Conservation (phyloP, 2,113 vertebrate species). For the Centropus unirufus region DNA sequence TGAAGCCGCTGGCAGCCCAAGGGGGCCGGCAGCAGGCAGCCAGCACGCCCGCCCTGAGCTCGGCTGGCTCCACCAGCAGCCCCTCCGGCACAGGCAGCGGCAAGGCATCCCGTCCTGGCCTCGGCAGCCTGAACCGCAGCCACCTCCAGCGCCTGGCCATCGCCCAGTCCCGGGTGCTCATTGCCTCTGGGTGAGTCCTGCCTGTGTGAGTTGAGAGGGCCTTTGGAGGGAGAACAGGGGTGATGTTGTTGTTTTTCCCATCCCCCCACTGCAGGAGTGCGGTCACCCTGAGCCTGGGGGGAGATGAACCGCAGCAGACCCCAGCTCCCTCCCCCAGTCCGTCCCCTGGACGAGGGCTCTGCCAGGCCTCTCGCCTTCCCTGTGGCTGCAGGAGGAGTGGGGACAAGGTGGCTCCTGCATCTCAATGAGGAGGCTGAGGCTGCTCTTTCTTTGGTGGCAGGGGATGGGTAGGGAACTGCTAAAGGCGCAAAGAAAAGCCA, state of each 20-base stretch:
- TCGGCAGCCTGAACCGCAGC: conserved; percentile 85
- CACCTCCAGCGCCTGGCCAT: conserved; percentile 90
- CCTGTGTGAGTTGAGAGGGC: accelerated
- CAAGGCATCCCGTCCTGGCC: conserved; percentile 70
- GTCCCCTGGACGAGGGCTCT: accelerated
- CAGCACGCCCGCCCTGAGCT: conserved; percentile 69
- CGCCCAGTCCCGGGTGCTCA: conserved; percentile 92
- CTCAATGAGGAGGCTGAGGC: conserved; percentile 21
- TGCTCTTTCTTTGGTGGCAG: conserved; percentile 16
- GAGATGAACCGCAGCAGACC: accelerated
- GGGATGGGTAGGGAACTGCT: not conserved
- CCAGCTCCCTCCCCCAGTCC: not conserved
- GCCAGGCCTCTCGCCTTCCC: not conserved
- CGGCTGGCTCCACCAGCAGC: conserved; percentile 57
- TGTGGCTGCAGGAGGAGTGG: accelerated
- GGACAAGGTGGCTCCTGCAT: not conserved
- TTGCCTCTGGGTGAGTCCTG: conserved; percentile 89
- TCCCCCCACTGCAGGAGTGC: not conserved
- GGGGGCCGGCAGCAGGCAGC: conserved; percentile 69
- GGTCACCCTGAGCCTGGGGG: not conserved
- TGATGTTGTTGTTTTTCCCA: accelerated
- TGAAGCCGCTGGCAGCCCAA: conserved; percentile 77
- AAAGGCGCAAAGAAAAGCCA: conserved; percentile 56
- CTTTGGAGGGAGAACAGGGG: accelerated
- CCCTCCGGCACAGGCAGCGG: not conserved